A percentile compares a stretch with the other conserved stretches of the same genome.
These are phyloP conservation scores for Micromys minutus DNA, from an alignment of 2,113 vertebrate species.

Conservation along the genomic window DNA sequence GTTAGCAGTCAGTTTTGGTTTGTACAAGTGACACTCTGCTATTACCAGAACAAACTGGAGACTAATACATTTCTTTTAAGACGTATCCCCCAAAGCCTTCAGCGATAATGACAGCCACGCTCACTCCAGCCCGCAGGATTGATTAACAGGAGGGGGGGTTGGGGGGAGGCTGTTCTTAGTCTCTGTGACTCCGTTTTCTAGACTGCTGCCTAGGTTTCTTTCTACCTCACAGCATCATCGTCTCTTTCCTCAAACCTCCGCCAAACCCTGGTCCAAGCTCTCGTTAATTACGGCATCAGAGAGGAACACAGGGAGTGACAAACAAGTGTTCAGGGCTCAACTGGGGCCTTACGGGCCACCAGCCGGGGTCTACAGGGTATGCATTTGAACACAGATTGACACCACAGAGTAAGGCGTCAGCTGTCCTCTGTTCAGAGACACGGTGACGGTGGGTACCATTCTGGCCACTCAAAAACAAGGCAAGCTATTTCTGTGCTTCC, in stretches of 20 bases:
- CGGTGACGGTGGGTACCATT: not conserved
- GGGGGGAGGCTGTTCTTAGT: not conserved
- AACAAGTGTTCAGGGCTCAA: not conserved
- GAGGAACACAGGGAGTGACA: not conserved
- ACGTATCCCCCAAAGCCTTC: not conserved
- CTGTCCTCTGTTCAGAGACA: not conserved
- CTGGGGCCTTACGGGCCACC: not conserved
- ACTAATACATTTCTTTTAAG: not conserved
- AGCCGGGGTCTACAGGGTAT: not conserved
- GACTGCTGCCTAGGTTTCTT: not conserved
- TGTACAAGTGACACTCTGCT: not conserved
- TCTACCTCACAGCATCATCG: not conserved
- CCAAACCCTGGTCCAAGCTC: not conserved
- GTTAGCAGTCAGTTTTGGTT: not conserved
- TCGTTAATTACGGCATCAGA: not conserved
- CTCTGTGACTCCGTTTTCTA: not conserved
- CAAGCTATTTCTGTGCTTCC: not conserved
- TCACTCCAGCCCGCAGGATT: not conserved
- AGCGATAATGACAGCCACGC: not conserved
- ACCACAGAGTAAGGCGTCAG: not conserved
- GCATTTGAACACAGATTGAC: not conserved
- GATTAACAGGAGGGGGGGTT: not conserved
- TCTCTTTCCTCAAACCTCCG: not conserved
- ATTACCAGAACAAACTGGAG: not conserved
- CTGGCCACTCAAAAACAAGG: not conserved